Evolutionary conservation across 2,797 vertebrate genomes (phyloP), one percentile per base, ranked within the genome.

Genomic region (Lagocephalus sceleratus): DNA sequence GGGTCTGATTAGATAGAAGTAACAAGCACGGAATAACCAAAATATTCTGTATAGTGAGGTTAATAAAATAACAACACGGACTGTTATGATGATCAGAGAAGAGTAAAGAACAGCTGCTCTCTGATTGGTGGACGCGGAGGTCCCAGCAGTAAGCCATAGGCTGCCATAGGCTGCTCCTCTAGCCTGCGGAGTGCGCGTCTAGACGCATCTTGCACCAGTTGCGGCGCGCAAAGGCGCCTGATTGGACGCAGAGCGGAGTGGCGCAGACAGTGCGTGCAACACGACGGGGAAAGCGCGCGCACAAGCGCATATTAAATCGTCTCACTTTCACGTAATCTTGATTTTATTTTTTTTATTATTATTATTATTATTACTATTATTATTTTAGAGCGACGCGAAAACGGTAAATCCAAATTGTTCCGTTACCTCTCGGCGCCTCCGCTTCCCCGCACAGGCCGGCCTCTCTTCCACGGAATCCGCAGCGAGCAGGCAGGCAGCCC

Each of bases 81-180:
- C 11, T 1, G 11, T 39, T 39, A 41, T 6, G 20, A 66, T 16
- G 32, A 54, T 57, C 57, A 46, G 26, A 46, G 21, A 21, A 17
- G 22, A 54, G 20, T 50, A 51, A 50, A 53, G 43, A 57, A 20
- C 57, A 68, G 48, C 73, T 74, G 45, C 10, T 29, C 60, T 71
- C 38, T 82, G 84, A 86, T 86, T 86, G 84, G 86, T 82, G 69
- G 74, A 73, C 51, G 59, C 60, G n/a, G 57, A 60, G 32, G 46
- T 49, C 63, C 50, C 57, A 52, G 65, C 54, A 46, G 51, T 71
- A 23, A 60, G 76, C 76, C 76, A 83, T 79, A 74, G 80, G 79
- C 82, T 84, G 76, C 78, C 76, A 83, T 78, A 74, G 79, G 77
- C 82, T 84, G 73, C 64, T 68, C 62, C 77, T 51, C 71, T 71